Evolutionary conservation across 1,140 invertebrate genomes (phyloP), one percentile per base, ranked within the genome.

Genomic region (Neuroterus valhalla): DNA sequence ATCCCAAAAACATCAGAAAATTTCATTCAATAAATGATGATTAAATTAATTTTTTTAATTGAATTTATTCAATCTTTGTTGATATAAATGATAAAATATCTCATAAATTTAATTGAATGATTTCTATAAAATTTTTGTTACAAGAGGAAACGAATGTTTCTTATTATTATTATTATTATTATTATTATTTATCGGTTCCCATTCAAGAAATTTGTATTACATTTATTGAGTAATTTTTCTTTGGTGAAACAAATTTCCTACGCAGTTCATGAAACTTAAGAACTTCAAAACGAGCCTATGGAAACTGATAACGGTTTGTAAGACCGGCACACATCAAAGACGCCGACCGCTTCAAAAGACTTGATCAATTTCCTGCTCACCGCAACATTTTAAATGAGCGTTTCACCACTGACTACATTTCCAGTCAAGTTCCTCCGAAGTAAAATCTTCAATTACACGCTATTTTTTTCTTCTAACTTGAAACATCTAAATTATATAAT

Each of bases 391-490:
- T 26, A 55, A 55, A 55, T 55, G 48, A 55, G 31, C 17, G 12
- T 43, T 43, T 71, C 23, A 55, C 50, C 17, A 62, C 38, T 31
- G 55, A 38, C 50, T 43, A 71, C 3, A 70, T 62, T 46, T 45
- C 66, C 52, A 46, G 44, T 70, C 48, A 31, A 17, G 19, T 71
- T 26, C 17, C 31, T 55, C 14, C n/a, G 6, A 38, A 26, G n/a
- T 52, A 4, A 38, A 21, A 3, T n/a, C 43, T 71, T 45, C 45
- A 72, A 23, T 68, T 48, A 69, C 50, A 23, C n/a, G 15, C 8
- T 71, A 68, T 52, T 74, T 66, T 70, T 66, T 71, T 68, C 46
- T 72, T 48, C 67, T 26, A 79, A 80, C 8, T 68, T 3, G 55
- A 42, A 42, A 67, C 68, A 75, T 55, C 44, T 74, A 55, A 70